Evolutionary conservation across 2,888 invertebrate species (phyloP).

Genomic region (Hemithea aestivaria): DNA sequence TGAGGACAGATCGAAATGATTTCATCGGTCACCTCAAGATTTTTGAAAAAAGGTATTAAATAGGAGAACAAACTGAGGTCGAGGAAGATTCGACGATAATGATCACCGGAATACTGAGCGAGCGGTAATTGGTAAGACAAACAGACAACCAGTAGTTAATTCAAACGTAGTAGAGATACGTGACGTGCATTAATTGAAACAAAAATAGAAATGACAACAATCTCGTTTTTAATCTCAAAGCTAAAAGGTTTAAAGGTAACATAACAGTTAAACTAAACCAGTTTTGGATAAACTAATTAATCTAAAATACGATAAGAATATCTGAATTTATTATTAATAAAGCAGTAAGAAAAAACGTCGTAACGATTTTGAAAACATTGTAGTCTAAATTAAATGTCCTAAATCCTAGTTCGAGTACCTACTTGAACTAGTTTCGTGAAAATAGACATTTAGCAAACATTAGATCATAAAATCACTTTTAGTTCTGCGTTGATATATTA

Average conservation of each 20-base stretch:
- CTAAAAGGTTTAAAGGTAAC: constrained; percentile 1
- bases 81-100: constrained; percentile 7
- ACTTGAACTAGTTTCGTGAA: too few relatives aligned
- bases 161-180: constrained; percentile 18
- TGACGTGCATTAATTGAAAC: constrained; percentile 13
- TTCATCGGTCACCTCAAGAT: constrained; percentile 34
- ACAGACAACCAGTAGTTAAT: constrained; percentile 15
- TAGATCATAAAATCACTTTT: too few relatives aligned
- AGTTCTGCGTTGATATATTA: too few relatives aligned
- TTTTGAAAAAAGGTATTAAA: constrained; percentile 9
- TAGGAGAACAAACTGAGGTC: constrained; percentile 9
- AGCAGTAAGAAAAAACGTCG: too few relatives aligned
- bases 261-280: background rate
- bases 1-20: constrained; percentile 46
- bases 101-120: constrained; percentile 13
- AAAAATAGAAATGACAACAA: constrained; percentile 12
- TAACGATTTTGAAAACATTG: too few relatives aligned
- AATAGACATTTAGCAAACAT: too few relatives aligned
- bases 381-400: too few relatives aligned
- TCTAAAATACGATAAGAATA: too few relatives aligned
- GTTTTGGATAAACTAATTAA: background rate
- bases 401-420: too few relatives aligned
- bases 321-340: background rate
- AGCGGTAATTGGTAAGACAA: constrained; percentile 22
- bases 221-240: constrained; percentile 7